Percentiles rank a stretch among this genome's conserved stretches.
phyloP scores from a whole-genome alignment of 2,797 vertebrate genomes.

The Intellagama lesueurii region DNA sequence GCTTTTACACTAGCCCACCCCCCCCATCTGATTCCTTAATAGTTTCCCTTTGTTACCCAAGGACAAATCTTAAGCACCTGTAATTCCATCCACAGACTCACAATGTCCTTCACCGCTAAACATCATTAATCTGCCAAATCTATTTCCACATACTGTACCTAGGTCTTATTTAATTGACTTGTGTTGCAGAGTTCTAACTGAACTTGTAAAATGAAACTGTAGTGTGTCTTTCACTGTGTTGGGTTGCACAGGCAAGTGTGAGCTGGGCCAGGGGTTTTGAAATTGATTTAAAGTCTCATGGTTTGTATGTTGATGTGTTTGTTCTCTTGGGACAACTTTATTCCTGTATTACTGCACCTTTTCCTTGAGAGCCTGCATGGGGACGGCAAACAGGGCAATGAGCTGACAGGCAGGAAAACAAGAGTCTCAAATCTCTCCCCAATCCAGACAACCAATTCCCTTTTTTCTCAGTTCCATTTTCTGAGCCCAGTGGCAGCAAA shows the following conservation, averaged over 20 bases:
- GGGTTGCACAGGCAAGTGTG: conserved; percentile 40
- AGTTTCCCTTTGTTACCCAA: conserved; percentile 53
- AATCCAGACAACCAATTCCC: too few relatives aligned
- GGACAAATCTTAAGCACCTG: conserved; percentile 63
- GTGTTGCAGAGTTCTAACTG: conserved; percentile 56
- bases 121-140: conserved; percentile 64
- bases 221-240: conserved; percentile 35
- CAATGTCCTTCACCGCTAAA: conserved; percentile 41
- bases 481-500: too few relatives aligned
- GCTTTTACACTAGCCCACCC: conserved; percentile 15
- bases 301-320: too few relatives aligned
- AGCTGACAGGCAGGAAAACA: too few relatives aligned
- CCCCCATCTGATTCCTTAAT: conserved; percentile 32
- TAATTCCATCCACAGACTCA: conserved; percentile 35
- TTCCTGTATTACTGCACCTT: too few relatives aligned
- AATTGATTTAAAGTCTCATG: too few relatives aligned
- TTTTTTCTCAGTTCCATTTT: too few relatives aligned
- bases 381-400: too few relatives aligned
- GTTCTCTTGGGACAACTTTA: too few relatives aligned
- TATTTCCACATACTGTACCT: conserved; percentile 51
- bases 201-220: conserved; percentile 58
- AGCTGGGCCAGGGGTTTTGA: too few relatives aligned
- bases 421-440: too few relatives aligned
- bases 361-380: too few relatives aligned
- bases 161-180: conserved; percentile 63